Evolutionary conservation across 2,113 vertebrate genomes (phyloP).

Genomic region (Cyphomyrus discorhynchus): DNA sequence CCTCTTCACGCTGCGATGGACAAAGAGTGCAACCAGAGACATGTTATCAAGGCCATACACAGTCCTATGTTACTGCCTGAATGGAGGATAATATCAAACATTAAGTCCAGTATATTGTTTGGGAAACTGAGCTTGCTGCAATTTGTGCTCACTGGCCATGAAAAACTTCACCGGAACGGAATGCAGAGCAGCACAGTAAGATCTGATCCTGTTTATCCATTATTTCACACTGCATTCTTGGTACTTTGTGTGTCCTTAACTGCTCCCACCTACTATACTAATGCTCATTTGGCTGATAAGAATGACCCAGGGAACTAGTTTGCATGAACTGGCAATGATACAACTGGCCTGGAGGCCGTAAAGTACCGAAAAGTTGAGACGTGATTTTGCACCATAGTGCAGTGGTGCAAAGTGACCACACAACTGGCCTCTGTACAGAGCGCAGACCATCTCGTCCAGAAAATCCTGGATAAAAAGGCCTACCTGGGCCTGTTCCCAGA

Average conservation of each 20-base stretch:
- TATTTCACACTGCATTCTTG: background rate
- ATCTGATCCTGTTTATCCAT: background rate
- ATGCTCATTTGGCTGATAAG: background rate
- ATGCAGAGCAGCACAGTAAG: background rate
- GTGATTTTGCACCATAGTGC: background rate
- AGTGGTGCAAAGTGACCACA: background rate
- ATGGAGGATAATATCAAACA: background rate
- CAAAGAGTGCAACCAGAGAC: background rate
- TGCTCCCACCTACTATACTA: background rate
- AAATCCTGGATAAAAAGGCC: background rate
- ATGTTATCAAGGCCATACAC: background rate
- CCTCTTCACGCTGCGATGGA: slow-evolving; percentile 78
- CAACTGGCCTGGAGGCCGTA: background rate
- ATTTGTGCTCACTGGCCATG: background rate
- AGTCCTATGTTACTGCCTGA: background rate
- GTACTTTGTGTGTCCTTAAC: background rate
- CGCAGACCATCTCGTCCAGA: background rate
- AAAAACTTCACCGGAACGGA: background rate
- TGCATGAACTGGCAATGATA: background rate
- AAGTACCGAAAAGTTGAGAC: background rate
- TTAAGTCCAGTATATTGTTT: background rate
- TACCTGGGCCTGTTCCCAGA: slow-evolving; percentile 97
- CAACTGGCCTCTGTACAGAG: background rate
- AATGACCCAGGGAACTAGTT: background rate
- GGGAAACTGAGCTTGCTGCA: background rate